Evolutionary conservation across 1,140 invertebrate genomes (phyloP), one percentile per base, ranked within the genome.

Genomic region (Zophobas atratus): DNA sequence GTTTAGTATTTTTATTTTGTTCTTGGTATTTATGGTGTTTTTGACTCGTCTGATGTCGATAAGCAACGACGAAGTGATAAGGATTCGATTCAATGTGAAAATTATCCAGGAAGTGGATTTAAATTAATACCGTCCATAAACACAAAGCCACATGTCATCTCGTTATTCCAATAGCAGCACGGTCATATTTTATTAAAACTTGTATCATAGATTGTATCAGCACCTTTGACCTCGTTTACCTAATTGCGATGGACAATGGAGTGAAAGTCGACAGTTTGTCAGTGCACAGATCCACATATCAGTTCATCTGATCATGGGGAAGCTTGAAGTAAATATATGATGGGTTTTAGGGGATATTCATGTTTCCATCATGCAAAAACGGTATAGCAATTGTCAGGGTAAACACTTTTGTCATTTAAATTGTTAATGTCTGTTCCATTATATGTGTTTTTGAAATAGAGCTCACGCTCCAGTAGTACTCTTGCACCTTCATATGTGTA

Each of bases 11-110:
- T 78, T 75, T 76, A 71, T 78, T 67, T 60, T 51, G 57, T 76
- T 75, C 43, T 76, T 39, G 67, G 49, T 60, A 76, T 79, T 79
- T 79, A 79, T 79, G 48, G 73, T 76, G 77, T 70, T 79, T 79
- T 76, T 79, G 74, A 76, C 73, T 79, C 56, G 73, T 71, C 53
- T 63, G 70, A 49, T 49, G 49, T 53, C 70, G 71, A 73, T 73
- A 73, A 73, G 35, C 33, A 51, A 48, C 35, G 48, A 53, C 55
- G 35, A 41, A 43, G 36, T 55, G 71, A 73, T 55, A 73, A 73
- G 70, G 6, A 72, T 73, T 73, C 49, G 70, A 72, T 32, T 56
- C 55, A 34, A 63, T 72, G 8, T 38, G 48, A 72, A 72, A 51
- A 36, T 51, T 53, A 72, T 73, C 71, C 71, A 73, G 71, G 71